phyloP scores from a whole-genome alignment of 2,113 vertebrate species.

The Martes martes region DNA sequence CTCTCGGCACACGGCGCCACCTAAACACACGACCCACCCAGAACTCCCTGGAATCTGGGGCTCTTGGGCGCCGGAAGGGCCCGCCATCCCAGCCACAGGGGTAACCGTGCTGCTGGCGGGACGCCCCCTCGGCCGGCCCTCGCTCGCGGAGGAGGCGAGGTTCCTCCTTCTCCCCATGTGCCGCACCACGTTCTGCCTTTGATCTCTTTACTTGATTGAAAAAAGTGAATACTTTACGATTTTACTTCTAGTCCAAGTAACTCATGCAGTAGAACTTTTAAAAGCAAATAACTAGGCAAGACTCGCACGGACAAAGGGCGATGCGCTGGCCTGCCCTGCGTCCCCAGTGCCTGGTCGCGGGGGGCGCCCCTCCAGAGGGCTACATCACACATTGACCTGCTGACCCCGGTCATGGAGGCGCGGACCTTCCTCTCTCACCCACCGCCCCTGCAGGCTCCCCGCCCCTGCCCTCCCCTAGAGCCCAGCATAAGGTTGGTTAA shows the following conservation, averaged over 20 bases:
- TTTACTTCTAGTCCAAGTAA: not conserved
- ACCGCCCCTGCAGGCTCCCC: not conserved
- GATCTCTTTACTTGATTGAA: not conserved
- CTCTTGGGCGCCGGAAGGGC: not conserved
- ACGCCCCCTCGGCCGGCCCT: not conserved
- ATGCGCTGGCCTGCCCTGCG: no score
- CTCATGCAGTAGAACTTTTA: not conserved
- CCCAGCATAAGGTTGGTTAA: not conserved
- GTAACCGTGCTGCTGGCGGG: not conserved
- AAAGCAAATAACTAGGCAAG: not conserved
- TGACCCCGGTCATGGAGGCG: not conserved
- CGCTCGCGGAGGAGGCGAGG: not conserved
- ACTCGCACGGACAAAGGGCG: not conserved
- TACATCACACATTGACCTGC: not conserved
- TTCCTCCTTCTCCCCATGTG: not conserved
- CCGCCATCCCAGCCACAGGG: not conserved
- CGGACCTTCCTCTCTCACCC: not conserved
- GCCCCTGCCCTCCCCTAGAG: not conserved
- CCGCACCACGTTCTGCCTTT: not conserved
- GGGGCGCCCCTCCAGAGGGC: not conserved
- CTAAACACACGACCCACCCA: not conserved
- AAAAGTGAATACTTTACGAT: not conserved
- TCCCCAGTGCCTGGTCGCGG: not conserved
- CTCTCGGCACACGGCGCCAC: not conserved
- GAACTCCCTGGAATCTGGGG: not conserved